Conservation (phyloP, 2,797 vertebrate species). For the Gallinago solitaria region DNA sequence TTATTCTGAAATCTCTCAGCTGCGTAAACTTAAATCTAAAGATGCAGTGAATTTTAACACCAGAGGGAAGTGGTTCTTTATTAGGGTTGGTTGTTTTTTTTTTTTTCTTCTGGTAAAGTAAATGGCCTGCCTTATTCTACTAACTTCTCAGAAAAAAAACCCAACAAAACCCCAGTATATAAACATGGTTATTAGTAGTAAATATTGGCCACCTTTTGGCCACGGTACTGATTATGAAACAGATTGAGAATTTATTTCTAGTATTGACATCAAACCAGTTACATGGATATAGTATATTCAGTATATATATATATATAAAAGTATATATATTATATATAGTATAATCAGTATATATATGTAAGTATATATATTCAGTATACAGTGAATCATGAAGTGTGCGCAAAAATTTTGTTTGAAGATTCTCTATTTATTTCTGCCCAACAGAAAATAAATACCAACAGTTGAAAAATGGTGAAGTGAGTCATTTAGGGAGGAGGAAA, state of each 20-base stretch:
- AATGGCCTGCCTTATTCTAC: neutral
- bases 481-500: accelerated
- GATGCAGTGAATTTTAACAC: constrained; percentile 11
- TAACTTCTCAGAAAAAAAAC: neutral
- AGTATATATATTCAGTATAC: neutral
- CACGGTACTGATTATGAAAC: neutral
- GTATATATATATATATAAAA: no score
- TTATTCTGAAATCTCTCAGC: constrained; percentile 53
- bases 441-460: neutral
- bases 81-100: neutral
- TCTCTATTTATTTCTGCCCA: neutral
- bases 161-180: neutral
- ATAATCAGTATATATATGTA: no score
- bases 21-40: constrained; percentile 32
- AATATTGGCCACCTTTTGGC: neutral
- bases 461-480: neutral
- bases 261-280: neutral
- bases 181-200: neutral
- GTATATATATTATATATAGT: no score
- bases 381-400: neutral
- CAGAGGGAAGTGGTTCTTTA: neutral
- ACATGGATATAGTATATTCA: neutral
- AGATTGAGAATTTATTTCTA: constrained; percentile 2
- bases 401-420: neutral
- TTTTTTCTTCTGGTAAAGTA: neutral